Base-by-base conservation (phyloP, 2,888 invertebrate species). In the Eilema caniola region DNA sequence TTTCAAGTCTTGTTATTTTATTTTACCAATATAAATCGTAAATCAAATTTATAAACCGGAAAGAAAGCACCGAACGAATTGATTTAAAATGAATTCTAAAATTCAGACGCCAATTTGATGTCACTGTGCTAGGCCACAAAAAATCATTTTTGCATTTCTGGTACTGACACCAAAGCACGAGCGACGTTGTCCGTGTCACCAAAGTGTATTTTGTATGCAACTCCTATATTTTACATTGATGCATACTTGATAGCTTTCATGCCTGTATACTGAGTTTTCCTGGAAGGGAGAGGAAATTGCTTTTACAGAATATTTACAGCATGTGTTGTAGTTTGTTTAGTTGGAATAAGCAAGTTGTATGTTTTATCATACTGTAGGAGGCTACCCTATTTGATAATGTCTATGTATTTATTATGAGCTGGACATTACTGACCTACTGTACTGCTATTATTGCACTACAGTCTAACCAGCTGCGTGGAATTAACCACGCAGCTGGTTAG, bases 171-270 rank as follows among this genome's bases (percentile, higher is more conserved):
- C 16, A 20, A n/a, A 12, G 65, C 23, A 28, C 33, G 33, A 33
- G 12, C 8, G 1, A 8, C 14, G 37, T 24, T 31, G 12, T 31
- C 23, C 16, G 8, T 31, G 41, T 41, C 62, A 62, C 24, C 23
- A 37, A 28, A 62, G 14, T 25, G 12, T 23, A 14, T 65, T 65
- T 65, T 56, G 23, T 57, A 63, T 69, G 63, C 68, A 59, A n/a
- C 62, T 24, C 31, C 53, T 41, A 60, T 33, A 25, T 62, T 33
- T 37, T 62, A 68, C 16, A 68, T 62, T 62, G 33, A 69, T 63
- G 57, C 47, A 60, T 60, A 23, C 41, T 67, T 67, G 60, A 60
- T 60, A 33, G 57, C 68, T 20, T 63, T 23, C 53, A 28, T 28
- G 61, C 24, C 47, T 64, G 64, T 31, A 8, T 4, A 47, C 14